Evolutionary conservation across 2,113 vertebrate species (phyloP).

Genomic region (Ceuthmochares aereus): DNA sequence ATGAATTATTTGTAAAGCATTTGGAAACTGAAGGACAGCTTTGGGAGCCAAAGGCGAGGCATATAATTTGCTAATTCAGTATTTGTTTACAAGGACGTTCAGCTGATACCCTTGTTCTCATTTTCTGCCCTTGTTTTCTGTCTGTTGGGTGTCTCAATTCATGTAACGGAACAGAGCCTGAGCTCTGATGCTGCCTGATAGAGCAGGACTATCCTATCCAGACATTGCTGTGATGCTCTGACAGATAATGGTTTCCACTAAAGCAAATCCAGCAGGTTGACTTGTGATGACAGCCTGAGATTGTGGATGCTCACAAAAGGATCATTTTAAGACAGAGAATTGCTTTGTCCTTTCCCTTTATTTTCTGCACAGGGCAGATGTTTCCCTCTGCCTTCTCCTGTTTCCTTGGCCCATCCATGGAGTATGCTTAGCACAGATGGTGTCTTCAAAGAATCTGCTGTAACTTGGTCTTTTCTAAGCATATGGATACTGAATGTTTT

Average conservation of each 20-base stretch:
- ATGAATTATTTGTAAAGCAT: neutral
- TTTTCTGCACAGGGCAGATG: neutral
- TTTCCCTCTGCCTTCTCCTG: neutral
- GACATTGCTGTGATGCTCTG: neutral
- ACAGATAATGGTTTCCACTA: neutral
- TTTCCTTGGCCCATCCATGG: neutral
- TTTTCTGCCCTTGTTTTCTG: neutral
- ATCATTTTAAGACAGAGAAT: conserved; percentile 23
- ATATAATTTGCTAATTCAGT: neutral
- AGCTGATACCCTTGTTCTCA: neutral
- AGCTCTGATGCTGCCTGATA: neutral
- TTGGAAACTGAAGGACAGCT: neutral
- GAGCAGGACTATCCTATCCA: neutral
- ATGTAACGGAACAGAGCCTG: neutral
- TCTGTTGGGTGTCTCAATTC: neutral
- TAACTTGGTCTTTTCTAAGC: conserved; percentile 18
- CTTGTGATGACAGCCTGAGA: neutral
- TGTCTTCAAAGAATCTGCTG: conserved; percentile 36
- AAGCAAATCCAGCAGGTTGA: neutral
- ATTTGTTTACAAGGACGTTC: neutral
- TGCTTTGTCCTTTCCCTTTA: conserved; percentile 7
- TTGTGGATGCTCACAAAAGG: neutral
- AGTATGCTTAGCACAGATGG: conserved; percentile 32
- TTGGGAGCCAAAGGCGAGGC: neutral
- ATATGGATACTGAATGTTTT: conserved; percentile 3